Percentiles rank a stretch among this genome's conserved stretches.
These are phyloP conservation scores for Tetranychus piercei DNA, from an alignment of 2,888 invertebrate species.

Conservation along the genomic window DNA sequence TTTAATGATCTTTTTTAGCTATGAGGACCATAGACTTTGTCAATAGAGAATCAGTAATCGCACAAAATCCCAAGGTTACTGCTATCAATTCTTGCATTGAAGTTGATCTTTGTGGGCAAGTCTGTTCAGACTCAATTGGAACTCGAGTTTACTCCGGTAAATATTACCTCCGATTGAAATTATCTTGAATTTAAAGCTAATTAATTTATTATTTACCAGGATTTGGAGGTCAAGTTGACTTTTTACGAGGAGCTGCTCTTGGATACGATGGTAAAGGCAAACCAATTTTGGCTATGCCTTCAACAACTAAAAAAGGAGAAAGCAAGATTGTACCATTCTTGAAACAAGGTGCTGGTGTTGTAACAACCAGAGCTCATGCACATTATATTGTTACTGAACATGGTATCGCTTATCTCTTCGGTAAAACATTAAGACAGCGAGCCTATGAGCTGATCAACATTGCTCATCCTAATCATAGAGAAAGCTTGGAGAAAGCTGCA, in stretches of 20 bases:
- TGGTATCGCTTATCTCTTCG: conserved; percentile 73
- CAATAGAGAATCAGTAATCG: conserved; percentile 51
- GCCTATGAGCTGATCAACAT: conserved; percentile 72
- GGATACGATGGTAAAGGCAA: conserved; percentile 65
- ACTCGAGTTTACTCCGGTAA: conserved; percentile 45
- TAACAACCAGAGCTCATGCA: conserved; percentile 72
- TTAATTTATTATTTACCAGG: conserved; percentile 40
- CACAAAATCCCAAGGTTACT: conserved; percentile 71
- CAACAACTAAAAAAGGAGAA: conserved; percentile 55
- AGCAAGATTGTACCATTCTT: conserved; percentile 65
- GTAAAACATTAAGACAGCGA: conserved; percentile 67
- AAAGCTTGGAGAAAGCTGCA: conserved; percentile 62
- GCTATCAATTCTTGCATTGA: conserved; percentile 93
- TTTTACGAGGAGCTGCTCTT: conserved; percentile 73
- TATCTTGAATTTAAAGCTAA: conserved; percentile 13
- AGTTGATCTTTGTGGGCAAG: conserved; percentile 80
- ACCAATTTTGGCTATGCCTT: conserved; percentile 75
- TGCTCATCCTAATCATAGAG: conserved; percentile 71
- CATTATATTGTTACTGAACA: conserved; percentile 84
- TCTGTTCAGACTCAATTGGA: conserved; percentile 82
- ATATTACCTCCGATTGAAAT: conserved; percentile 7
- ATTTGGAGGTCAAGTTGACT: conserved; percentile 85
- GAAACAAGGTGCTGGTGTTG: conserved; percentile 79
- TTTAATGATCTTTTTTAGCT: conserved; percentile 31
- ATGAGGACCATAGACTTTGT: conserved; percentile 46